Percentiles rank a stretch among this genome's conserved stretches.
Conservation (phyloP, 2,113 vertebrate species). For the Hiodon alosoides region DNA sequence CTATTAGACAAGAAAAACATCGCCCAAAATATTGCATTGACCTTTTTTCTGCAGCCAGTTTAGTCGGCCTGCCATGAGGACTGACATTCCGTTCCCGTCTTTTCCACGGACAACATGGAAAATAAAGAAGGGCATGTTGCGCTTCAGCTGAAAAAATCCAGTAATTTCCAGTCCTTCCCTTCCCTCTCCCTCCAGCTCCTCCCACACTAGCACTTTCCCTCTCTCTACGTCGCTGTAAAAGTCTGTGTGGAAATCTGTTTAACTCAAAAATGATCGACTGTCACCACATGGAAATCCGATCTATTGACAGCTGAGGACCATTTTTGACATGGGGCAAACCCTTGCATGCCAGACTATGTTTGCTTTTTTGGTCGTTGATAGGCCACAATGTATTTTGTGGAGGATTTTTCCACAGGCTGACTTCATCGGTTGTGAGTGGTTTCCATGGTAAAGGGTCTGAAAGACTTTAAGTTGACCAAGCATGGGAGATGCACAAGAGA, state of each 20-base stretch:
- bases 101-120: constrained; percentile 7
- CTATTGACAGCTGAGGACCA: neutral
- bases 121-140: neutral
- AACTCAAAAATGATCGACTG: neutral
- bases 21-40: too few relatives aligned
- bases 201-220: neutral
- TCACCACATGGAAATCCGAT: neutral
- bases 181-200: neutral
- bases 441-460: neutral
- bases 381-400: neutral
- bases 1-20: too few relatives aligned
- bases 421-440: neutral
- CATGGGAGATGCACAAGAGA: neutral
- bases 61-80: neutral
- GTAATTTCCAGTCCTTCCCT: constrained; percentile 8
- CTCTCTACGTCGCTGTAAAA: neutral
- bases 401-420: neutral
- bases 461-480: neutral
- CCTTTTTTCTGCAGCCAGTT: neutral
- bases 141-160: neutral
- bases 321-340: too few relatives aligned
- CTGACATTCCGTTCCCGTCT: constrained; percentile 3
- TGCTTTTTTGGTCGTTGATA: neutral
- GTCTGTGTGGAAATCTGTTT: neutral
- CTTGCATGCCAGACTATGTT: neutral